Evolutionary conservation across 2,113 vertebrate species (phyloP), one percentile per base, ranked within the genome.

Genomic region (Elgaria multicarinata): DNA sequence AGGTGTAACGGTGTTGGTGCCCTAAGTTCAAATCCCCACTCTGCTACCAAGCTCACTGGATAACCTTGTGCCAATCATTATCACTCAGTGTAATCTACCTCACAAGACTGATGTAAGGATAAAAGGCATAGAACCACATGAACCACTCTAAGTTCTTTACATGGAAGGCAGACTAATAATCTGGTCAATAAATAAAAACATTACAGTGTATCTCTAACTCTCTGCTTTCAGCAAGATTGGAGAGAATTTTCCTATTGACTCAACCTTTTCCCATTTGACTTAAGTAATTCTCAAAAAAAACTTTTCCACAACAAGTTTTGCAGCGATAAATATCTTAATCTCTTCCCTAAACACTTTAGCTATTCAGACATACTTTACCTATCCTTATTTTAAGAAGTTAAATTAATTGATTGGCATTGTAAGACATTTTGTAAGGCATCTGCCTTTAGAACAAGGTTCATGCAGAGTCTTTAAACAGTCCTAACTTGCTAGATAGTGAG

Each of bases 381-480:
- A 75, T 80, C 55, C 24, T 92, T 67, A 91, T 91, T 84, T 87
- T 90, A 62, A 86, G 79, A 87, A 90, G 72, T 76, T 87, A 31
- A 91, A 46, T 46, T 79, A 79, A 39, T 24, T 58, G 67, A 89
- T 92, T 66, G 67, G 0, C 6, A 22, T 91, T 44, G 90, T 91
- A 64, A 28, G 64, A 64, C n/a, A 18, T 62, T 39, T 85, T 86
- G 22, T 86, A 87, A 86, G 50, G 83, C 85, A 46, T 92, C 50
- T 92, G 81, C 80, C 82, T 24, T 87, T 83, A 33, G 87, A 93
- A 89, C 50, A 86, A 91, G 82, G 33, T 93, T 93, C 89, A 92
- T 90, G 33, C 10, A 28, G 39, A 78, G 26, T 58, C 36, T 24
- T 92, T 92, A 87, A 86, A 85, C 33, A 91, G 77, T 83, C 67